Evolutionary conservation across 2,888 invertebrate genomes (phyloP).

Genomic region (Acholoe squamosa): DNA sequence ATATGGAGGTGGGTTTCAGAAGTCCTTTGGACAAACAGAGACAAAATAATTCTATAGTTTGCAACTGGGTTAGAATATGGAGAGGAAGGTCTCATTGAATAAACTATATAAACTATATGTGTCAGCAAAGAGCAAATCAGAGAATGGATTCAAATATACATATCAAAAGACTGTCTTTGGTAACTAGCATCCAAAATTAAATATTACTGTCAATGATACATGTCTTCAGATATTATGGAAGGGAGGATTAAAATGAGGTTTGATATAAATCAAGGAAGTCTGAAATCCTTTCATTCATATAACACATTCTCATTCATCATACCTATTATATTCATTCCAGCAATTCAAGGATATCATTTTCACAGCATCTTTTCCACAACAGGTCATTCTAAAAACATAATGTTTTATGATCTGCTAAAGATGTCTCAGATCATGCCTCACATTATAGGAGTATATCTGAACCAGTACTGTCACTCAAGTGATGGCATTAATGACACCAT

Average conservation of each 20-base stretch:
- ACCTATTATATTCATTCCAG: no score
- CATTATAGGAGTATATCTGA: not conserved
- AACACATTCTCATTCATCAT: not conserved
- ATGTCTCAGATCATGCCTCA: no score
- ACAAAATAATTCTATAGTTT: not conserved
- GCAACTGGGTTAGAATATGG: not conserved
- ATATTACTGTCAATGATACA: not conserved
- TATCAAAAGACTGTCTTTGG: not conserved
- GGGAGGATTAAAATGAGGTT: not conserved
- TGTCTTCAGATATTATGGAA: no score
- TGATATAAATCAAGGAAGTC: not conserved
- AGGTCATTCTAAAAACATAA: no score
- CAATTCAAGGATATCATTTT: no score
- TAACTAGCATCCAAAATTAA: slow-evolving; percentile 36
- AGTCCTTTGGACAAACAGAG: not conserved
- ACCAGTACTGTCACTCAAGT: not conserved
- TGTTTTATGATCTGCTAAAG: no score
- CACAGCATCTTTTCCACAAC: no score
- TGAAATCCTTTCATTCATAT: not conserved
- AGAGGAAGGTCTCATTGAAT: not conserved
- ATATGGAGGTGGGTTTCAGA: not conserved
- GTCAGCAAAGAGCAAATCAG: not conserved
- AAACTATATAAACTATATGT: not conserved
- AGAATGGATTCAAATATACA: not conserved
- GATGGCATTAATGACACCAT: not conserved